A percentile compares a stretch with the other conserved stretches of the same genome.
Conservation (phyloP, 2,888 invertebrate species). For the Hyles lineata region DNA sequence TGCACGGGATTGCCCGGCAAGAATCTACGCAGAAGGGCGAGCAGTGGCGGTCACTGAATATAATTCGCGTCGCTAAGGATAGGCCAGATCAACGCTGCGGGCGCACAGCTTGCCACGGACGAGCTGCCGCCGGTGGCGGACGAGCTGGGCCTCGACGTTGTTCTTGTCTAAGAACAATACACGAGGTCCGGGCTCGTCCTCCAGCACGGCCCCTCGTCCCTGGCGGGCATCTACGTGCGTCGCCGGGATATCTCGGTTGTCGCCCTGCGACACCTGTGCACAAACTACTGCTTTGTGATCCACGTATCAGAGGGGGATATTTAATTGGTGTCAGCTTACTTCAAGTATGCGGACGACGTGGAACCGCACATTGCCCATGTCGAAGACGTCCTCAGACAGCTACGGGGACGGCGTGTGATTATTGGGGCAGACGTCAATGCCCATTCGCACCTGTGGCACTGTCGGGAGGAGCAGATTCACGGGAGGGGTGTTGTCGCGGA, state of each 20-base stretch:
- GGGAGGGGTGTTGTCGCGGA: slow-evolving; percentile 36
- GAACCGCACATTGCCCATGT: slow-evolving; percentile 34
- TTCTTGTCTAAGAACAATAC: slow-evolving; percentile 47
- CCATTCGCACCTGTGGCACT: slow-evolving; percentile 46
- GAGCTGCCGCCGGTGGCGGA: slow-evolving; percentile 39
- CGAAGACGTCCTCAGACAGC: fast-evolving
- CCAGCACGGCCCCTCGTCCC: not conserved
- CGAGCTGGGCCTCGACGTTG: slow-evolving; percentile 36
- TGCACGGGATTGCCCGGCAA: slow-evolving; percentile 38
- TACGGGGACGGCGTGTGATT: slow-evolving; percentile 30
- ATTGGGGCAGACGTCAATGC: slow-evolving; percentile 45
- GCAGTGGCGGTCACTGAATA: not conserved
- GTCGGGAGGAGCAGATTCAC: slow-evolving; percentile 28
- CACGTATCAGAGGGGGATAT: not conserved
- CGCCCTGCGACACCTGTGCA: slow-evolving; percentile 36
- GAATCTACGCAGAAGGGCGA: slow-evolving; percentile 35
- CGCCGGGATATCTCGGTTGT: slow-evolving; percentile 30
- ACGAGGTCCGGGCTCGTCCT: not conserved
- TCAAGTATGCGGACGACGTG: slow-evolving; percentile 34
- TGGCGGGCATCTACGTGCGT: slow-evolving; percentile 20
- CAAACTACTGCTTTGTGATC: slow-evolving; percentile 35
- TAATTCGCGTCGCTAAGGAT: not conserved
- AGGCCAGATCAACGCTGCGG: slow-evolving; percentile 43
- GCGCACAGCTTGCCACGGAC: slow-evolving; percentile 35
- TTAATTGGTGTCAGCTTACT: slow-evolving; percentile 34